Conservation (phyloP, 2,888 invertebrate genomes). For the Candidula unifasciata region DNA sequence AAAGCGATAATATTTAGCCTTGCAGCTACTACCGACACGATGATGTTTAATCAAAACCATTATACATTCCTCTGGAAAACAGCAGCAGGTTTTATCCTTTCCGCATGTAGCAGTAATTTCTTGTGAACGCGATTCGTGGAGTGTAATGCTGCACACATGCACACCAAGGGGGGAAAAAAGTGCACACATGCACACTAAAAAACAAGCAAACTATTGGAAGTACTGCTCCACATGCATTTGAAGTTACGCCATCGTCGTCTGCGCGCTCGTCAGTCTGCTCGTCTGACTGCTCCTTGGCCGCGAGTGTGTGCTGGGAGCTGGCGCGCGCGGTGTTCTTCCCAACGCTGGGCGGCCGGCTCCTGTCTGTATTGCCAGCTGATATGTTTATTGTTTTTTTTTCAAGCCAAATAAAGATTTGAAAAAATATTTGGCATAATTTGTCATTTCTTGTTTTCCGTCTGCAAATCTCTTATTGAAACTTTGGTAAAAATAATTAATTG, state of each 20-base stretch:
- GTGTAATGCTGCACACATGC: slow-evolving; percentile 33
- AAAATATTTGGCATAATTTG: not conserved
- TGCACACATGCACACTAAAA: slow-evolving; percentile 44
- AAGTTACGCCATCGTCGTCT: slow-evolving; percentile 40
- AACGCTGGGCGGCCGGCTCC: not conserved
- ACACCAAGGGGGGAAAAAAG: slow-evolving; percentile 15
- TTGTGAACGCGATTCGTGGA: not conserved
- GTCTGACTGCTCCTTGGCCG: slow-evolving; percentile 7
- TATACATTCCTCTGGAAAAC: not conserved
- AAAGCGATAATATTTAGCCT: too few species aligned
- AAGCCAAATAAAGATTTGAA: not conserved
- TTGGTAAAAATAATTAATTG: not conserved
- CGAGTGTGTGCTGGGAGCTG: not conserved
- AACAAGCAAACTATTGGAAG: slow-evolving; percentile 42
- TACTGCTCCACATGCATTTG: slow-evolving; percentile 41
- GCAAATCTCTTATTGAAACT: not conserved
- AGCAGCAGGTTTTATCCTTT: not conserved
- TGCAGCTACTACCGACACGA: too few species aligned
- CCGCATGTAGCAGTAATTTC: not conserved
- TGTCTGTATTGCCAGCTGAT: slow-evolving; percentile 20
- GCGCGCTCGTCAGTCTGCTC: slow-evolving; percentile 13
- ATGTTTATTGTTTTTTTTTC: too few species aligned
- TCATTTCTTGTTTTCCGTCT: not conserved
- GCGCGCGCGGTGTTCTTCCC: not conserved
- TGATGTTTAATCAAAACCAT: too few species aligned